Conservation (phyloP, 2,113 vertebrate species). For the Menura novaehollandiae region DNA sequence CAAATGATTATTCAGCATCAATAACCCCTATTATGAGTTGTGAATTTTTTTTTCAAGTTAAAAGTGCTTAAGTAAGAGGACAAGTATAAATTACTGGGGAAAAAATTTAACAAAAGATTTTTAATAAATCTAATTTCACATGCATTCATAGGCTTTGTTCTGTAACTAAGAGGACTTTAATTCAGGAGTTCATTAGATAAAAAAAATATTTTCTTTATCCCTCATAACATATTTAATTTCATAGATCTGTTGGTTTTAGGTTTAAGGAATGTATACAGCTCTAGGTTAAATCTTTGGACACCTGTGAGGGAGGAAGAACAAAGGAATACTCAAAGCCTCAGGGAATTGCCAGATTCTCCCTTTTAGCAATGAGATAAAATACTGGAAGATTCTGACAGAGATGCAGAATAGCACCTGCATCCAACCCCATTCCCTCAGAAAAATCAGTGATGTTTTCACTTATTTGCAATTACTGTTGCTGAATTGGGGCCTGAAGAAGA, state of each 20-base stretch:
- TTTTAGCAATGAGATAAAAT: neutral
- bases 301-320: neutral
- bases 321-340: neutral
- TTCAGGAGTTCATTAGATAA: neutral
- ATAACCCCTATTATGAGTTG: neutral
- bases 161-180: neutral
- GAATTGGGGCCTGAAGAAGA: neutral
- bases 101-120: neutral
- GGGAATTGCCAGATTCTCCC: neutral
- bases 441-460: neutral
- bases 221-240: neutral
- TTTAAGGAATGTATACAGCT: neutral
- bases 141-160: neutral
- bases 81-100: neutral
- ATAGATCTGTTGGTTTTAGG: neutral
- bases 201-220: neutral
- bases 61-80: neutral
- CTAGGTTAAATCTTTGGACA: neutral
- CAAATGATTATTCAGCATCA: slow-evolving; percentile 16
- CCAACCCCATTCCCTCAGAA: neutral
- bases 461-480: neutral
- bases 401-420: slow-evolving; percentile 6
- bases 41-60: neutral
- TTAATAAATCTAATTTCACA: neutral
- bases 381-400: neutral